phyloP scores from a whole-genome alignment of 2,113 vertebrate genomes.

The Etheostoma spectabile region DNA sequence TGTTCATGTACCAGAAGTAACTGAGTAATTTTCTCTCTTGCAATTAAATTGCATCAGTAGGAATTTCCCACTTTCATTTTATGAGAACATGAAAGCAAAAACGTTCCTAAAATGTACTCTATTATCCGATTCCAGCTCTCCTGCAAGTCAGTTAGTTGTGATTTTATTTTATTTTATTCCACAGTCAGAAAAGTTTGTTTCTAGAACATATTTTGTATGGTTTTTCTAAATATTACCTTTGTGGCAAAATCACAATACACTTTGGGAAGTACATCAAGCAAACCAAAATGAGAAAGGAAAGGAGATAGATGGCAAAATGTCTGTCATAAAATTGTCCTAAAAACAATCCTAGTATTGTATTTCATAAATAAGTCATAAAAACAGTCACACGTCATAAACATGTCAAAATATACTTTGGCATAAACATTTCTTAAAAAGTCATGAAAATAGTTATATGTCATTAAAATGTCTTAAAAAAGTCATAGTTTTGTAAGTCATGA shows the following conservation, averaged over 20 bases:
- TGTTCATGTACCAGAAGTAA: slow-evolving; percentile 5
- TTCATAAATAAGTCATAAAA: no score
- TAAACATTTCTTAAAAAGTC: no score
- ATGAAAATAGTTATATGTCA: no score
- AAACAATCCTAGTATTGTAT: no score
- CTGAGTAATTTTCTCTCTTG: slow-evolving; percentile 31
- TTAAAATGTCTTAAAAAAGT: no score
- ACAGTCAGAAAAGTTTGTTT: neutral
- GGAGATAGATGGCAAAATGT: no score
- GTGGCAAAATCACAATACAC: neutral
- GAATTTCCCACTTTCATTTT: slow-evolving; percentile 73
- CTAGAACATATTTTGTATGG: neutral
- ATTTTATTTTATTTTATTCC: neutral
- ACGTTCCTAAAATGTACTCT: slow-evolving; percentile 14
- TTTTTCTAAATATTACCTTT: neutral
- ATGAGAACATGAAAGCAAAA: slow-evolving; percentile 54
- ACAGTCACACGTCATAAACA: no score
- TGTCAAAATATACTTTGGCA: no score
- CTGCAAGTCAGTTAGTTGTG: neutral
- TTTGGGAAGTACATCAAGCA: no score
- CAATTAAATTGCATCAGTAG: slow-evolving; percentile 54
- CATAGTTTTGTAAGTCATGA: no score
- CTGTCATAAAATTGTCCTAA: no score
- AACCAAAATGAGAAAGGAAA: no score
- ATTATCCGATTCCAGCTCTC: slow-evolving; percentile 15